A percentile compares a stretch with the other conserved stretches of the same genome.
Evolutionary conservation across 2,888 invertebrate species (phyloP).

Genomic region (Glaucopsyche alexis): DNA sequence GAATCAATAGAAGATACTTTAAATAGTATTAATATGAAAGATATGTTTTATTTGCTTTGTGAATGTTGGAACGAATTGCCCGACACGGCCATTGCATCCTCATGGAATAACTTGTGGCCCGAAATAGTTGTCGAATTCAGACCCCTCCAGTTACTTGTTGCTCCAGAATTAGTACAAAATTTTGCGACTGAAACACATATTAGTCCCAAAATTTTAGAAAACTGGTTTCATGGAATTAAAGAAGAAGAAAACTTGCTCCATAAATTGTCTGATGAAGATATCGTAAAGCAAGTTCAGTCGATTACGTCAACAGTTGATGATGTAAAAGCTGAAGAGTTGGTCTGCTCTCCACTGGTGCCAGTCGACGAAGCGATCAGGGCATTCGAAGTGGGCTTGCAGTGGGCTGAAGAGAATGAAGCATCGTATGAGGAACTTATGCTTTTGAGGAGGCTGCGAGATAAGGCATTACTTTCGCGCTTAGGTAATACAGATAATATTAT

Average conservation of each 20-base stretch:
- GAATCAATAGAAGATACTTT: not conserved
- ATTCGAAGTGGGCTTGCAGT: slow-evolving; percentile 11
- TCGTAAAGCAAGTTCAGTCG: not conserved
- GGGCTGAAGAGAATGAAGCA: slow-evolving; percentile 8
- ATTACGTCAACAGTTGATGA: not conserved
- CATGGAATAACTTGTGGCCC: slow-evolving; percentile 10
- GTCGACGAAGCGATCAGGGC: not conserved
- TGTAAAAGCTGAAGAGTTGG: not conserved
- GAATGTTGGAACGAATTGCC: slow-evolving; percentile 12
- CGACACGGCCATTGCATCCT: slow-evolving; percentile 1
- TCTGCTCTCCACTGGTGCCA: slow-evolving; percentile 8
- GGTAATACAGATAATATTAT: not conserved
- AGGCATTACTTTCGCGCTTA: slow-evolving; percentile 1
- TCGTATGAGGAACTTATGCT: slow-evolving; percentile 11
- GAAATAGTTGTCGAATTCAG: slow-evolving; percentile 7
- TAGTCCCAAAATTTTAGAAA: slow-evolving; percentile 42
- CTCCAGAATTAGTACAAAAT: not conserved
- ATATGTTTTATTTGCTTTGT: slow-evolving; percentile 9
- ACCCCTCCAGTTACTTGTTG: not conserved
- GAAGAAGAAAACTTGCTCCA: slow-evolving; percentile 42
- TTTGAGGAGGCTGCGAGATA: not conserved
- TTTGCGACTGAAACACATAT: slow-evolving; percentile 28
- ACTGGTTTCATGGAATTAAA: slow-evolving; percentile 46
- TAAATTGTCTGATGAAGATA: slow-evolving; percentile 44
- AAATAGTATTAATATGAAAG: slow-evolving; percentile 7